Conservation (phyloP, 23 tunicate genomes). For the Aplidium turbinatum region DNA sequence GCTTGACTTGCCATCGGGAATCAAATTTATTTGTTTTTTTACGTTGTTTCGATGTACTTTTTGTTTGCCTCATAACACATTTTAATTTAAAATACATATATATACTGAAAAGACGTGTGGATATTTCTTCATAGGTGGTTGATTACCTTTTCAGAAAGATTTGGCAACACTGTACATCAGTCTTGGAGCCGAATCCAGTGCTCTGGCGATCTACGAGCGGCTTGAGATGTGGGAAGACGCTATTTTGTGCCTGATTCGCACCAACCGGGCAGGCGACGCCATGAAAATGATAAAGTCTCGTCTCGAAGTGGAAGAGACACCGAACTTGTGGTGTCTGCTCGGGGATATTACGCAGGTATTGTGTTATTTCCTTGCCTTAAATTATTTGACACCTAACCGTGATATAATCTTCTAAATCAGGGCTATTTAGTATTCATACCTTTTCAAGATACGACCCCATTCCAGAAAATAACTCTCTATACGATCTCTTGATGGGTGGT, state of each 20-base stretch:
- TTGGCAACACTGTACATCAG: conserved; percentile 59
- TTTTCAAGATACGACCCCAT: no score
- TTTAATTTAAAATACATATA: background rate
- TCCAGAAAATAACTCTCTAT: no score
- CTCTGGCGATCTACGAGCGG: conserved; percentile 61
- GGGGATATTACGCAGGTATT: conserved; percentile 74
- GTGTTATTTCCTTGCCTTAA: no score
- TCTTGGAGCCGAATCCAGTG: conserved; percentile 68
- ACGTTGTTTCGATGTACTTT: background rate
- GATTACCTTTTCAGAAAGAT: conserved; percentile 51
- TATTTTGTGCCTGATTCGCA: conserved; percentile 54
- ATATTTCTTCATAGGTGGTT: background rate
- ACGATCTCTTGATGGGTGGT: no score
- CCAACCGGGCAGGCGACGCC: conserved; percentile 61
- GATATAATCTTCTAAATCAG: no score
- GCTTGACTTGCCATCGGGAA: background rate
- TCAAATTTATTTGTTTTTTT: background rate
- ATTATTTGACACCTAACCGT: no score
- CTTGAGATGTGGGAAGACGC: conserved; percentile 94
- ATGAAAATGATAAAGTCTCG: conserved; percentile 37
- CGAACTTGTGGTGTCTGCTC: conserved; percentile 73
- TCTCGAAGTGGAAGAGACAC: conserved; percentile 49
- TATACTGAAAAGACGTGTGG: background rate
- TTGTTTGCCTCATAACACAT: background rate
- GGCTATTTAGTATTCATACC: no score